Base-by-base conservation (phyloP, 2,888 invertebrate species). In the Scrobipalpa atriplicella region DNA sequence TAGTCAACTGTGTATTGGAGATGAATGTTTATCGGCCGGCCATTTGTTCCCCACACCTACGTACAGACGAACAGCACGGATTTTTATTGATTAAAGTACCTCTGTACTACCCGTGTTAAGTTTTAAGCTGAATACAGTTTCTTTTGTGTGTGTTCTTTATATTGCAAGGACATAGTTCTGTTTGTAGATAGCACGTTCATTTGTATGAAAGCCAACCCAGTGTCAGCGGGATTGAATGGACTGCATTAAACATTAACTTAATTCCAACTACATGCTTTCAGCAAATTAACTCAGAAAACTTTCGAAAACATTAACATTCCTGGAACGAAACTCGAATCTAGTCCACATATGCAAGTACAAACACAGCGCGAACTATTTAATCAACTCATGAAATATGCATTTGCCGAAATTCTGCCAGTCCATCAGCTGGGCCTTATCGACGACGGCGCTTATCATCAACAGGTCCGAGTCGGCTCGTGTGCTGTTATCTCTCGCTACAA, bases 331-430 rank as follows among this genome's bases (percentile, higher is more conserved):
- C 72, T 72, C 79, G 82, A 86, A 85, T 89, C 82, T 84, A 85
- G 36, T 13, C 16, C 38, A 56, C 56, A 19, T 54, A 41, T 54
- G 41, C 47, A n/a, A 41, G 61, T 18, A 38, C 61, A 61, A 18
- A 61, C 21, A 52, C 84, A 89, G 87, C 86, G 87, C 84, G 85
- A 92, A 90, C 90, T 92, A 92, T 92, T 92, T 91, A 90, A 90
- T 90, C 90, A 90, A 89, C 86, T 91, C 91, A 91, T 90, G 90
- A 89, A 91, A 90, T 90, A 91, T 91, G 88, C 89, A 91, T 91
- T 90, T 83, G 84, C 91, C 90, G 86, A 91, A 91, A 90, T 90
- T 89, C 89, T 80, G 86, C 85, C 85, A 87, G 87, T 90, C 90
- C 90, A 87, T 91, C 91, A 91, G 87, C 75, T 74, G 79, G 79